These are phyloP conservation scores for Archaeoteleia sp. DNA, from an alignment of 2,888 invertebrate species.

Conservation along the genomic window DNA sequence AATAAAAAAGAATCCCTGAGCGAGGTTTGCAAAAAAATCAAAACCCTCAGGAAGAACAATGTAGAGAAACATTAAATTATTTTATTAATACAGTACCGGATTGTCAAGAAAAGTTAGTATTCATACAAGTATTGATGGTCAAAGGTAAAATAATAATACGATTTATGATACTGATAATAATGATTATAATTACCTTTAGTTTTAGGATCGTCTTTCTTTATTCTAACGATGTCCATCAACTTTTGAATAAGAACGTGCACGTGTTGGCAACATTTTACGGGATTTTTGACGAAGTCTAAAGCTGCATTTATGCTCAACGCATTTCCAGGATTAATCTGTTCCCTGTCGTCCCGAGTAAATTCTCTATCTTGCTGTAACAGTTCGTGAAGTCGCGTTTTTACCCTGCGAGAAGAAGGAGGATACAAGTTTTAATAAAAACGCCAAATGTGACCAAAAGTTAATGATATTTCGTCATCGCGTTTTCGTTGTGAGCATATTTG, in stretches of 20 bases:
- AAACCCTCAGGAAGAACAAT: no score
- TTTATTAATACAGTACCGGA: no score
- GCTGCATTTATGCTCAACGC: slow-evolving; percentile 95
- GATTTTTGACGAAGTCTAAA: slow-evolving; percentile 96
- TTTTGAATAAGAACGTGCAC: slow-evolving; percentile 92
- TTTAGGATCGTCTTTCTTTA: slow-evolving; percentile 91
- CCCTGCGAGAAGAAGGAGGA: slow-evolving; percentile 80
- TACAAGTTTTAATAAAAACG: slow-evolving; percentile 1
- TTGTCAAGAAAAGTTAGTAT: no score
- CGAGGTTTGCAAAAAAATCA: no score
- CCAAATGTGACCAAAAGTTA: background rate
- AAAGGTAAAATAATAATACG: slow-evolving; percentile 6
- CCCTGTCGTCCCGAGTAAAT: slow-evolving; percentile 88
- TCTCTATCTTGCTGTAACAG: slow-evolving; percentile 93
- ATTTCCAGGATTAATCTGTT: slow-evolving; percentile 92
- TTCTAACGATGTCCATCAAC: slow-evolving; percentile 88
- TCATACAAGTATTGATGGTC: no score
- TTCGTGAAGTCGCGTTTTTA: slow-evolving; percentile 95
- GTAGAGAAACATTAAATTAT: no score
- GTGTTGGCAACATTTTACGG: slow-evolving; percentile 92
- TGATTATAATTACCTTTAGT: slow-evolving; percentile 82
- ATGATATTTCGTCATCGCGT: slow-evolving; percentile 12
- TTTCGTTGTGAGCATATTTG: no score
- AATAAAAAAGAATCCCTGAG: no score
- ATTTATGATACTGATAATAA: no score